These are phyloP conservation scores for Pseudocheirus occidentalis DNA, from an alignment of 2,797 vertebrate species.

Conservation along the genomic window DNA sequence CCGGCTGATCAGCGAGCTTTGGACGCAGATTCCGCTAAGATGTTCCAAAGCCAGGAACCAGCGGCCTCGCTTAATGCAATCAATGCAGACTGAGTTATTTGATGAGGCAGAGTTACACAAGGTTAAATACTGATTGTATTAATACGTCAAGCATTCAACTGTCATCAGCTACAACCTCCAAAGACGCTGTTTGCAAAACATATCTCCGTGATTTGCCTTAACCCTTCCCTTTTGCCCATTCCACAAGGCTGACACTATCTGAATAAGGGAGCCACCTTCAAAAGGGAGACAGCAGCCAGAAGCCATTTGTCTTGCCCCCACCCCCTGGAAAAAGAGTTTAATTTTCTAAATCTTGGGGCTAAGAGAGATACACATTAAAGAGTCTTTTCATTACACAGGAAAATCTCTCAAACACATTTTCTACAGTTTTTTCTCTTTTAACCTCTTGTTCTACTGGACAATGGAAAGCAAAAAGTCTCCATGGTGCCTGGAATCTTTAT, in stretches of 20 bases:
- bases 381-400: conserved; percentile 8
- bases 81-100: conserved; percentile 61
- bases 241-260: conserved; percentile 66
- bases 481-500: conserved; percentile 38
- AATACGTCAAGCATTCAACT: conserved; percentile 67
- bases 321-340: neutral
- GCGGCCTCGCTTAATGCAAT: conserved; percentile 74
- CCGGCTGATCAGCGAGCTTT: conserved; percentile 69
- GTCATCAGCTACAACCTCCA: conserved; percentile 60
- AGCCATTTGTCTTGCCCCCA: neutral
- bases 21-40: conserved; percentile 55
- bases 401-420: conserved; percentile 49
- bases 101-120: conserved; percentile 71
- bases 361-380: conserved; percentile 24
- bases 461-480: conserved; percentile 49
- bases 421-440: conserved; percentile 30
- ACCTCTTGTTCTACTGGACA: conserved; percentile 36
- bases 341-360: conserved; percentile 51
- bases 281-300: conserved; percentile 47
- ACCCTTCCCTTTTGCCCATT: conserved; percentile 61
- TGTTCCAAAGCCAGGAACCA: conserved; percentile 71
- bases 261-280: conserved; percentile 45
- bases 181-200: conserved; percentile 70
- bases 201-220: conserved; percentile 61
- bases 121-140: conserved; percentile 78